Evolutionary conservation across 2,888 invertebrate genomes (phyloP), one percentile per base, ranked within the genome.

Genomic region (Tromatobia lineatoria): DNA sequence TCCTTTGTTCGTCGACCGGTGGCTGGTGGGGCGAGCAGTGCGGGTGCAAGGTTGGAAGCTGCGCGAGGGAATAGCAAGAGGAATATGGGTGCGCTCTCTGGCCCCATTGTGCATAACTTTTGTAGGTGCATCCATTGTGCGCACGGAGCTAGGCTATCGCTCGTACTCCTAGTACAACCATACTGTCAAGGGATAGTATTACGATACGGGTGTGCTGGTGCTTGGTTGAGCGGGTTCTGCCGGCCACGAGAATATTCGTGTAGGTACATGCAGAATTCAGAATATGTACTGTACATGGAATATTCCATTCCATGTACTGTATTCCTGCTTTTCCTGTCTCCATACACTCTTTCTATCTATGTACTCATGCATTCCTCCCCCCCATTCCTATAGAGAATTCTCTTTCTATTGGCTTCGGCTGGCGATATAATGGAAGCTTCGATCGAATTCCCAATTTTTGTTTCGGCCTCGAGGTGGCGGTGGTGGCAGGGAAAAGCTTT

Each of bases 121-220:
- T 84, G 84, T 84, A 74, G 77, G 57, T 78, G 77, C 77, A 84
- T 78, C 84, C 77, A 84, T 84, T 84, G 84, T 84, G 78, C 77
- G 3, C 34, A 73, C 50, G 61, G 69, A 74, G 78, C 54, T 77
- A 47, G 78, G 61, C 80, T 78, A 81, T 84, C 84, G 84, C 74
- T 81, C 74, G 77, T 81, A 50, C 52, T 47, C 34, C 18, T 45
- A 59, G 20, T 54, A 57, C 76, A 67, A 78, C 84, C 77, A 64
- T 78, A 74, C 83, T 64, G 73, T 67, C 73, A 47, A 74, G 80
- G 84, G 73, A 70, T 81, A 52, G 77, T 78, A 84, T 84, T 78
- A 69, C 78, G 84, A 81, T 81, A 78, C 69, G 70, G 42, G 59
- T 70, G 34, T 29, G 64, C 23, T 42, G 34, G 25, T n/a, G 47